Conservation (phyloP, 2,888 invertebrate species). For the Ornithoptera priamus region DNA sequence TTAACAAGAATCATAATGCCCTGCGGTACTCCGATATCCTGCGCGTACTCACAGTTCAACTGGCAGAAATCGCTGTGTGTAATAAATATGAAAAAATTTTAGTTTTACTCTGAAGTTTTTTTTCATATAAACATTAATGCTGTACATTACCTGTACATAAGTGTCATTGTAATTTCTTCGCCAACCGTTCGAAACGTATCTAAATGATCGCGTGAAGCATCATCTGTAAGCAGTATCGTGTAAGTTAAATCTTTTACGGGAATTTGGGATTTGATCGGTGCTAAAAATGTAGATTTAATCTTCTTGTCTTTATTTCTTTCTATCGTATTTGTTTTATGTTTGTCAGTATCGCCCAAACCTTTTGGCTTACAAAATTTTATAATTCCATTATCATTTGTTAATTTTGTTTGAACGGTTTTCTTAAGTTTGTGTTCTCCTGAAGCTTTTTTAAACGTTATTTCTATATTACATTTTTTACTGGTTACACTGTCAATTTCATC, state of each 20-base stretch:
- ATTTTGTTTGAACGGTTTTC: slow-evolving; percentile 56
- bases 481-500: neutral
- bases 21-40: slow-evolving; percentile 50
- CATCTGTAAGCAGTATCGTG: slow-evolving; percentile 38
- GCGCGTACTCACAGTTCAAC: slow-evolving; percentile 56
- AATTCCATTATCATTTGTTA: slow-evolving; percentile 61
- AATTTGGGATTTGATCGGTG: slow-evolving; percentile 58
- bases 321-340: neutral
- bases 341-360: slow-evolving; percentile 3
- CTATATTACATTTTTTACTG: neutral
- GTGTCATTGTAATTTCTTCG: slow-evolving; percentile 41
- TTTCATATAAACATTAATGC: too few relatives aligned
- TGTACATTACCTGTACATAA: slow-evolving; percentile 50
- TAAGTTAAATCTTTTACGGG: slow-evolving; percentile 52
- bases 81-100: neutral
- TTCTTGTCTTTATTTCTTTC: slow-evolving; percentile 43
- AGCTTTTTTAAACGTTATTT: slow-evolving; percentile 25
- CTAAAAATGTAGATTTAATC: slow-evolving; percentile 53
- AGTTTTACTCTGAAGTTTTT: neutral
- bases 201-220: slow-evolving; percentile 18
- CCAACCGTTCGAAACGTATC: neutral
- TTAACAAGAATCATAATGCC: slow-evolving; percentile 51
- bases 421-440: slow-evolving; percentile 31
- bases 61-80: slow-evolving; percentile 66
- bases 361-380: slow-evolving; percentile 64